A percentile compares a stretch with the other conserved stretches of the same genome.
Evolutionary conservation across 2,888 invertebrate species (phyloP).

Genomic region (Pyrgus malvae): DNA sequence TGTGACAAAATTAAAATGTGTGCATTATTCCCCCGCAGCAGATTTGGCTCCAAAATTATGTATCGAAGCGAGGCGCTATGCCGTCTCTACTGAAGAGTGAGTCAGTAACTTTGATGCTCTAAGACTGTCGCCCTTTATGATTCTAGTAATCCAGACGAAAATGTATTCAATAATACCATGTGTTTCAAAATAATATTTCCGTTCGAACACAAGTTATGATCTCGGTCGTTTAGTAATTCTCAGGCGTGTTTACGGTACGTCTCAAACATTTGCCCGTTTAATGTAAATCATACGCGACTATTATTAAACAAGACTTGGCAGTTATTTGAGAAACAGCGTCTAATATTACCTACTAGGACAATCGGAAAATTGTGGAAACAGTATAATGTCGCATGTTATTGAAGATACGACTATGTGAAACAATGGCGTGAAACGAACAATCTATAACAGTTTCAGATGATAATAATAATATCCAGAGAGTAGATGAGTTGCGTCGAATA

Average conservation of each 20-base stretch:
- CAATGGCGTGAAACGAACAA: constrained; percentile 41
- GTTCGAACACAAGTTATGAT: constrained; percentile 20
- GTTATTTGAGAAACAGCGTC: constrained; percentile 66
- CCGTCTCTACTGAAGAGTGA: too few relatives aligned
- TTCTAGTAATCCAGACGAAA: too few relatives aligned
- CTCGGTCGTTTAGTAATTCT: constrained; percentile 22
- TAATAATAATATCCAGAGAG: constrained; percentile 2
- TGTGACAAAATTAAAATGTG: too few relatives aligned
- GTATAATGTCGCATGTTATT: constrained; percentile 43
- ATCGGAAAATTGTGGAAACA: constrained; percentile 47
- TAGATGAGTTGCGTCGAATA: too few relatives aligned
- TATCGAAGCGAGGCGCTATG: too few relatives aligned
- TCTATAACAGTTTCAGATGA: constrained; percentile 17
- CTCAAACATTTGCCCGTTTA: constrained; percentile 53
- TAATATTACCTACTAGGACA: constrained; percentile 57
- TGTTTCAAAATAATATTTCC: constrained; percentile 19
- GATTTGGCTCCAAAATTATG: too few relatives aligned
- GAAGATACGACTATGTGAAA: constrained; percentile 48
- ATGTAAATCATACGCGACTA: constrained; percentile 58
- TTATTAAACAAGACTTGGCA: constrained; percentile 64
- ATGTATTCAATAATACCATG: neutral
- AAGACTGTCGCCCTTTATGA: too few relatives aligned
- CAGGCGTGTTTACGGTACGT: constrained; percentile 35
- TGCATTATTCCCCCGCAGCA: too few relatives aligned
- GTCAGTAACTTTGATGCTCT: too few relatives aligned